Evolutionary conservation across 2,888 invertebrate species (phyloP).

Genomic region (Rhagonycha lutea): DNA sequence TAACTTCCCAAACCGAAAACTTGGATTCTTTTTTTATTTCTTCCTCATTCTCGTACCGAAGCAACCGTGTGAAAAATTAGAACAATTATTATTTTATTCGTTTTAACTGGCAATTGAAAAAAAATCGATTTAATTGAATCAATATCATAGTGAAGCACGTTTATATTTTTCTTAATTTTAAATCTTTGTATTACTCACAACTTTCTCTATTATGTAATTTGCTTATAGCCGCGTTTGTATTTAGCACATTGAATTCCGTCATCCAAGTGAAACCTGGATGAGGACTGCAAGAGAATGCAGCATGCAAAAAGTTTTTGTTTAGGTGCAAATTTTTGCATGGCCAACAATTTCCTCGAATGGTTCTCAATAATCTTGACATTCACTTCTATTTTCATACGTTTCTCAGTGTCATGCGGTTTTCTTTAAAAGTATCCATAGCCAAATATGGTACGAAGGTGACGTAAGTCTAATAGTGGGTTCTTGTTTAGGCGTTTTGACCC

Average conservation of each 20-base stretch:
- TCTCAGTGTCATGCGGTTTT: constrained; percentile 26
- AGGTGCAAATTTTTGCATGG: background rate
- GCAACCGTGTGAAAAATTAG: background rate
- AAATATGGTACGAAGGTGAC: constrained; percentile 38
- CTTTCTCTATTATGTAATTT: background rate
- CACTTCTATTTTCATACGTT: constrained; percentile 5
- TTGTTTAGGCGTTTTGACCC: constrained; percentile 32
- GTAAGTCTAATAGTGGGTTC: constrained; percentile 37
- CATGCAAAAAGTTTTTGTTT: background rate
- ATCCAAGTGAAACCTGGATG: background rate
- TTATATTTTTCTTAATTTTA: background rate
- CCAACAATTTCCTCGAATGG: background rate
- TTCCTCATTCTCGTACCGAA: background rate
- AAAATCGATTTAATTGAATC: background rate
- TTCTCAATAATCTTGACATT: background rate
- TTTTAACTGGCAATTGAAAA: background rate
- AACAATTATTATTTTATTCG: too few species aligned
- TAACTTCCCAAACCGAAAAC: background rate
- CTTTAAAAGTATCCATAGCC: constrained; percentile 31
- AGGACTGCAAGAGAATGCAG: background rate
- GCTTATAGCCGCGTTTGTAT: background rate
- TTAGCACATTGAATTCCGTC: background rate
- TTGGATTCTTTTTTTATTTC: background rate
- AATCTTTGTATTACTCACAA: background rate
- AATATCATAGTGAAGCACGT: background rate